Base-by-base conservation (phyloP, 2,888 invertebrate genomes). In the Anagyrus pseudococci region DNA sequence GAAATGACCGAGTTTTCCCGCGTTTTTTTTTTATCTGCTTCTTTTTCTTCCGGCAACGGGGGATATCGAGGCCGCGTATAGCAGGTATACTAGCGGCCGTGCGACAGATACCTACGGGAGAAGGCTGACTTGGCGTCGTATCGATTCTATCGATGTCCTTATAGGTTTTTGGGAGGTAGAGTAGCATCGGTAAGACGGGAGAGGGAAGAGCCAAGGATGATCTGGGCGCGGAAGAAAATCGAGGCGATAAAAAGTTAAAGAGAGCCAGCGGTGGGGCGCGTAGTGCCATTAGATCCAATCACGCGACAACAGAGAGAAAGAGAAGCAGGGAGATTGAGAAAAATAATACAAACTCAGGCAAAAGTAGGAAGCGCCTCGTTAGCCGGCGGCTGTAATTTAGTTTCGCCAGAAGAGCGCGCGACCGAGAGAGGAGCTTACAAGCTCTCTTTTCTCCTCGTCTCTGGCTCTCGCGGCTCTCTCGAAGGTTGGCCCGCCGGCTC, bases 351-450 rank as follows among this genome's bases (percentile, higher is more conserved):
- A 60, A 60, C 57, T 60, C 57, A 52, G 23, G 53, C 64, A 64
- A 64, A 77, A 77, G 77, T 75, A 77, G 77, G 77, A 77, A 77
- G 70, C 71, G 72, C 73, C 74, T 77, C 73, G 75, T 77, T 77
- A 76, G 70, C 70, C 71, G 70, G 69, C 72, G 73, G n/a, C n/a
- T n/a, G n/a, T n/a, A n/a, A n/a, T n/a, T n/a, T n/a, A n/a, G n/a
- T n/a, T n/a, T n/a, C n/a, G n/a, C n/a, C n/a, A n/a, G n/a, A n/a
- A n/a, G n/a, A n/a, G n/a, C n/a, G n/a, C n/a, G n/a, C n/a, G n/a
- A n/a, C n/a, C n/a, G n/a, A n/a, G n/a, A n/a, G n/a, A n/a, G n/a
- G n/a, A n/a, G n/a, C n/a, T n/a, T n/a, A n/a, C n/a, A n/a, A n/a
- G n/a, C n/a, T n/a, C n/a, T n/a, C n/a, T n/a, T n/a, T n/a, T n/a